These are phyloP conservation scores for Brassicogethes aeneus DNA, from an alignment of 2,888 invertebrate species.

Conservation along the genomic window DNA sequence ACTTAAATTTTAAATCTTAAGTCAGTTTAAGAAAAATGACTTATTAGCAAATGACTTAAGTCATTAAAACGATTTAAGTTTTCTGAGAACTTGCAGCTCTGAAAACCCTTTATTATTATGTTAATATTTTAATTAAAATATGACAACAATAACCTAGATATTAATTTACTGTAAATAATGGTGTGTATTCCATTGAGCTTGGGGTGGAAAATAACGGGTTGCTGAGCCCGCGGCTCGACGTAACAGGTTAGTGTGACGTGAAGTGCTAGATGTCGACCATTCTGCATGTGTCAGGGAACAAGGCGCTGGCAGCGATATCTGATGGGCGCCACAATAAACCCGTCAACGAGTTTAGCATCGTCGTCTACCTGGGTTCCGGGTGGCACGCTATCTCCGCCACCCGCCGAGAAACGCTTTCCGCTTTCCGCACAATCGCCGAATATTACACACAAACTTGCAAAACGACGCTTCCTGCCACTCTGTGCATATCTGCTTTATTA, in stretches of 20 bases:
- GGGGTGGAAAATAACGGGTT: constrained; percentile 8
- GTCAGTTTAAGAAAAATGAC: too few relatives aligned
- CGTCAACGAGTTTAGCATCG: constrained; percentile 17
- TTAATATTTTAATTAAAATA: too few relatives aligned
- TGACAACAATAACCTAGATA: neutral
- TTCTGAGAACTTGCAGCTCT: too few relatives aligned
- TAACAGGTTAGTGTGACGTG: constrained; percentile 19
- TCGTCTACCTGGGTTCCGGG: constrained; percentile 13
- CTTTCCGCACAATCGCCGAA: too few relatives aligned
- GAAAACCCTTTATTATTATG: too few relatives aligned
- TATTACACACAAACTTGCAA: too few relatives aligned
- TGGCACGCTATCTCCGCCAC: constrained; percentile 19
- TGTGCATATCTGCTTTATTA: too few relatives aligned
- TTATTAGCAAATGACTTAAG: too few relatives aligned
- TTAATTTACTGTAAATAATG: neutral
- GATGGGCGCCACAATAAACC: constrained; percentile 25
- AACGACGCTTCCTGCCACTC: too few relatives aligned
- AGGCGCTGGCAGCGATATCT: constrained; percentile 17
- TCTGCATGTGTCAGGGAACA: constrained; percentile 27
- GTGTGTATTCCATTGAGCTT: neutral
- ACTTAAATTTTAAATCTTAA: too few relatives aligned
- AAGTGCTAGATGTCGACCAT: constrained; percentile 22
- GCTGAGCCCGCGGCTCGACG: constrained; percentile 14
- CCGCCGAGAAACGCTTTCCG: neutral
- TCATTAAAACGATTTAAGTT: too few relatives aligned